Evolutionary conservation across 2,113 vertebrate species (phyloP).

Genomic region (Pseudonaja textilis): DNA sequence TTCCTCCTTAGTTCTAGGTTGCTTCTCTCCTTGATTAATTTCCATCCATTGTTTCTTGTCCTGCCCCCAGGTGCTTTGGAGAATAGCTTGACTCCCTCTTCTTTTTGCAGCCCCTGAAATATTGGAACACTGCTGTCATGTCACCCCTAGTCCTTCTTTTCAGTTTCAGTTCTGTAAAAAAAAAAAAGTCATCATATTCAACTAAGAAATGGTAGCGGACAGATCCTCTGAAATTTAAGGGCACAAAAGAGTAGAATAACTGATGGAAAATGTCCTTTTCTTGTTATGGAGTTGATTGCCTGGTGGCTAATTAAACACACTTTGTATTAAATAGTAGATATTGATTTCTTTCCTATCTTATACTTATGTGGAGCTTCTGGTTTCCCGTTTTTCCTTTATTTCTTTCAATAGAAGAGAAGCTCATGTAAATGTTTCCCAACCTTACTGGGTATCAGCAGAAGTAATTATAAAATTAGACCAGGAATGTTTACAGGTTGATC

Average conservation of each 20-base stretch:
- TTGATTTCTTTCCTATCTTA: constrained; percentile 43
- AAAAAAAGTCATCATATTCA: no score
- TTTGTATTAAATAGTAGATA: constrained; percentile 42
- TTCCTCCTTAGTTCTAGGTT: no score
- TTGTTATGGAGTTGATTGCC: constrained; percentile 12
- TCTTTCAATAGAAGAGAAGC: not conserved
- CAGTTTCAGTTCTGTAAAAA: not conserved
- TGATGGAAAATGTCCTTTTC: not conserved
- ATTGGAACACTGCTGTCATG: no score
- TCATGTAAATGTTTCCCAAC: not conserved
- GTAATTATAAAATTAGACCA: not conserved
- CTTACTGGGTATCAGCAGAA: not conserved
- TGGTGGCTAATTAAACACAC: constrained; percentile 29
- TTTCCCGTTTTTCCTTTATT: constrained; percentile 23
- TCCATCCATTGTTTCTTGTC: not conserved
- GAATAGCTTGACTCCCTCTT: no score
- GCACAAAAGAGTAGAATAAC: not conserved
- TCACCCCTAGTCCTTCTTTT: not conserved
- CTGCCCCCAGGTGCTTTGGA: no score
- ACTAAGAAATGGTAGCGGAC: not conserved
- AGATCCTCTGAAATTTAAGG: not conserved
- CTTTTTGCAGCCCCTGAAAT: no score
- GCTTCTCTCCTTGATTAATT: no score
- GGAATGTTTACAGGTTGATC: not conserved
- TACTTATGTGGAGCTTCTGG: constrained; percentile 34